These are phyloP conservation scores for Simalia tracyae DNA, from an alignment of 2,797 vertebrate genomes.

Conservation along the genomic window DNA sequence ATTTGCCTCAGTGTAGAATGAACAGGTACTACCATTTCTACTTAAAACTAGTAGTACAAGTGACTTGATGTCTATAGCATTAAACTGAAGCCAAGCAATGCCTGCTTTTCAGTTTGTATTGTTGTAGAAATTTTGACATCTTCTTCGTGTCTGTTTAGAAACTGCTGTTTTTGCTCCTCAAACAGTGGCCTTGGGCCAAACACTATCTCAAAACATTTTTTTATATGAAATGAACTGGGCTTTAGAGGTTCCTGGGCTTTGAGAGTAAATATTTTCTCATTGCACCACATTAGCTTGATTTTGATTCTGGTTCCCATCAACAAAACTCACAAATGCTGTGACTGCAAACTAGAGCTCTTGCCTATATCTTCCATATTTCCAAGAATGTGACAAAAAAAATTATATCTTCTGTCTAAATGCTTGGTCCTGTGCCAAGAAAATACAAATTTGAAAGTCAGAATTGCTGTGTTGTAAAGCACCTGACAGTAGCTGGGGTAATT, in stretches of 20 bases:
- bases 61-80: background rate
- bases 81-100: background rate
- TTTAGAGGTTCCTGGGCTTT: background rate
- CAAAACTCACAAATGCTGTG: background rate
- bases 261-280: background rate
- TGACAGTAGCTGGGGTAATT: background rate
- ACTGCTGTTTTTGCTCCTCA: conserved; percentile 17
- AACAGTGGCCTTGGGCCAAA: background rate
- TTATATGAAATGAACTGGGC: background rate
- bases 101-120: background rate
- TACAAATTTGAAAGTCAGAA: background rate
- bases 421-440: background rate
- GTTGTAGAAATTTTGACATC: background rate
- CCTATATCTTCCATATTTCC: background rate
- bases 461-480: background rate
- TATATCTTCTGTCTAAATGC: background rate
- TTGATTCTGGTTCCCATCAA: background rate
- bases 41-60: conserved; percentile 24
- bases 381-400: background rate
- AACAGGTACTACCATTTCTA: conserved; percentile 22
- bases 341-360: background rate
- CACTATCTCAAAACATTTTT: background rate
- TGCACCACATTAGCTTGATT: background rate
- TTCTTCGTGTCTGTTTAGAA: conserved; percentile 7
- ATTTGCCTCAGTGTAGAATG: conserved; percentile 23